Conservation (phyloP, 2,113 vertebrate species). For the Rhinopomastus cyanomelas region DNA sequence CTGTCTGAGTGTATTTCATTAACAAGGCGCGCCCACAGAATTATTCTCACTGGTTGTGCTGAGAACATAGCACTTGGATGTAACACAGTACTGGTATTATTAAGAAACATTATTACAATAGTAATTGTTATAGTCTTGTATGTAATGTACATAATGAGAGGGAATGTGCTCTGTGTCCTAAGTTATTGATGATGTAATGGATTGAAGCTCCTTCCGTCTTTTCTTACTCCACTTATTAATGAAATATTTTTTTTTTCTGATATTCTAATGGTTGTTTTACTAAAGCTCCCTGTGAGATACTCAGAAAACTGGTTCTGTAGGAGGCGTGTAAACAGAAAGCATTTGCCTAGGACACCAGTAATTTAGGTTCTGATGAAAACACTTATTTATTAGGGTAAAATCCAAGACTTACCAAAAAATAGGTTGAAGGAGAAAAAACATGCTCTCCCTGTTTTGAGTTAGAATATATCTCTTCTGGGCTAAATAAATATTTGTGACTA, state of each 20-base stretch:
- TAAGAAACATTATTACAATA: not conserved
- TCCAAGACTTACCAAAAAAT: not conserved
- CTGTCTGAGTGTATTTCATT: not conserved
- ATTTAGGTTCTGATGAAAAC: not conserved
- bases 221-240: not conserved
- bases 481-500: not conserved
- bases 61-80: not conserved
- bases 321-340: not conserved
- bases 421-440: not conserved
- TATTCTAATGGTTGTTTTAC: not conserved
- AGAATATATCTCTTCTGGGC: not conserved
- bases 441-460: not conserved
- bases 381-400: not conserved
- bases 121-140: not conserved
- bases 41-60: not conserved
- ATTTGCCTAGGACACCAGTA: not conserved
- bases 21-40: not conserved
- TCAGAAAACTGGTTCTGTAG: not conserved
- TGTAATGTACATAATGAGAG: slow-evolving; percentile 7
- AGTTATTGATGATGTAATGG: not conserved
- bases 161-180: not conserved
- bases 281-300: not conserved
- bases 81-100: not conserved
- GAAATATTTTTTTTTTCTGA: not conserved
- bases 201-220: not conserved